Evolutionary conservation across 37 sponge, comb jelly and placozoan species (phyloP).

Genomic region (Lycopodina hypogea): DNA sequence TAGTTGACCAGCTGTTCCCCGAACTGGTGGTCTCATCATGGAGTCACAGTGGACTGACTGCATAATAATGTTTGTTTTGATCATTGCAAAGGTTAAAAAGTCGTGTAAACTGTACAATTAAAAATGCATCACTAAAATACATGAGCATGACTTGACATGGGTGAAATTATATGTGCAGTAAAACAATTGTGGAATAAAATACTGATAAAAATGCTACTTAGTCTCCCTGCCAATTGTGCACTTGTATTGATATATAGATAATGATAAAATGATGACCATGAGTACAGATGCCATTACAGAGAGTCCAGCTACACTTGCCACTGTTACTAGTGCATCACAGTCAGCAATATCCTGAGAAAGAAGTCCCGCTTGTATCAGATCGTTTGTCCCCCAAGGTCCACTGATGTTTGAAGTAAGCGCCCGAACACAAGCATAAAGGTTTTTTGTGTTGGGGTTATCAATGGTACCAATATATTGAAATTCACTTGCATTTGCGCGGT

Average conservation of each 20-base stretch:
- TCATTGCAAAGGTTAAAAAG: no score
- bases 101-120: no score
- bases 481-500: not conserved
- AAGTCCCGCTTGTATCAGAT: not conserved
- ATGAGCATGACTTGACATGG: no score
- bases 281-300: constrained; percentile 5
- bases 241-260: not conserved
- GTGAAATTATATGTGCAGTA: no score
- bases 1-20: no score
- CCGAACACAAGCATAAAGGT: not conserved
- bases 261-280: not conserved
- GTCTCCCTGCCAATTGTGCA: not conserved
- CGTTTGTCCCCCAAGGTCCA: not conserved
- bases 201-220: not conserved
- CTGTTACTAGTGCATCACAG: constrained; percentile 7
- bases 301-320: constrained; percentile 5
- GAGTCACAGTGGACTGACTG: no score
- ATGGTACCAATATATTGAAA: not conserved
- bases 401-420: not conserved
- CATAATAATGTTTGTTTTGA: no score
- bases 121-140: no score
- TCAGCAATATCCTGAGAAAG: not conserved
- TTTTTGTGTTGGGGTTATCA: not conserved
- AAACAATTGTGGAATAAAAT: no score
- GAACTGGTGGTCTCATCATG: no score